Evolutionary conservation across 2,797 vertebrate species (phyloP).

Genomic region (Alosa sapidissima): DNA sequence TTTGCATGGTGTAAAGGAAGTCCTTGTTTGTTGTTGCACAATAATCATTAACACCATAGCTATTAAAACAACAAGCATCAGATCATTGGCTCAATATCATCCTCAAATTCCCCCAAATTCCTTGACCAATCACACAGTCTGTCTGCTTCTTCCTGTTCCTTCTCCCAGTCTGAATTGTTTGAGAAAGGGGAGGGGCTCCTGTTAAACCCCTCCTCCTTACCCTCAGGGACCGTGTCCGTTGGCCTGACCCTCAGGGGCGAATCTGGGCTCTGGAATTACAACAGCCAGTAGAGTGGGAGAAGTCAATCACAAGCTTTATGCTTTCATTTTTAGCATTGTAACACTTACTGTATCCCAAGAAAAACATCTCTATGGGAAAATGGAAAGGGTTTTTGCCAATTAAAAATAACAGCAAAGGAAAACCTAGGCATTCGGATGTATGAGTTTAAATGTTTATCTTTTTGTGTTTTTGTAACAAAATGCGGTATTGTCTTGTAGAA

Average conservation of each 20-base stretch:
- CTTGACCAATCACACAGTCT: conserved; percentile 58
- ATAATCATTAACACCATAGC: background rate
- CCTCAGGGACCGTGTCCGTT: background rate
- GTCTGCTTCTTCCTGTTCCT: conserved; percentile 52
- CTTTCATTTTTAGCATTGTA: no score
- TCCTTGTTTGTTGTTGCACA: background rate
- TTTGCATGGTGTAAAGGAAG: background rate
- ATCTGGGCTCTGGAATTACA: background rate
- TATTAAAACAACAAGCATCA: background rate
- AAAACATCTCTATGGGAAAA: no score
- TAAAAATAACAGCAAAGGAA: no score
- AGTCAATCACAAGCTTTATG: no score
- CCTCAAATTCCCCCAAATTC: conserved; percentile 24
- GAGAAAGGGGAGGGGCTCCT: background rate
- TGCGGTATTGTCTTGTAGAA: no score
- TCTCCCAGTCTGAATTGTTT: conserved; percentile 60
- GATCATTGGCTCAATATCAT: background rate
- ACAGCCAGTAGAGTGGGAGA: background rate
- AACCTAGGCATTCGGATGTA: no score
- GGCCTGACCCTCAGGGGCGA: background rate
- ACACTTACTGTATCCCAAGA: no score
- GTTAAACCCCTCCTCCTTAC: background rate
- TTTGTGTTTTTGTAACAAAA: no score
- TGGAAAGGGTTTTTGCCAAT: no score
- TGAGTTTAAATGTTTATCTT: no score